These are phyloP conservation scores for Drosophila rufa DNA, from an alignment of 1,140 invertebrate genomes.

Conservation along the genomic window DNA sequence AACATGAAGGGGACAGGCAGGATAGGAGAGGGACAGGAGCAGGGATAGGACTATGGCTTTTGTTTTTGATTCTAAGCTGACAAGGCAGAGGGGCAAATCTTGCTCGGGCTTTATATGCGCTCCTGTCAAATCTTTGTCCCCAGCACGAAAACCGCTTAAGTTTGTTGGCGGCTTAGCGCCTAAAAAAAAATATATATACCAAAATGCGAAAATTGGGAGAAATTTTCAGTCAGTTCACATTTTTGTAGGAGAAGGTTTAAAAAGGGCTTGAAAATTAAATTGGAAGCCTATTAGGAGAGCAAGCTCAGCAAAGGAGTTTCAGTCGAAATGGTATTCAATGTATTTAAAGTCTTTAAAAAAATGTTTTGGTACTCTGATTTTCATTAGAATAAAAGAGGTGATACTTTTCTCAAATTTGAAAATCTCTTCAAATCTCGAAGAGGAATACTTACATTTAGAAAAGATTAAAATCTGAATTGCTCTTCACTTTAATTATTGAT, in stretches of 20 bases:
- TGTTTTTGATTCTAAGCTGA: slow-evolving; percentile 77
- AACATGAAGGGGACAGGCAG: not conserved
- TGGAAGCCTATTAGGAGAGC: slow-evolving; percentile 16
- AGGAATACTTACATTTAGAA: not conserved
- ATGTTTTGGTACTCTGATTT: not conserved
- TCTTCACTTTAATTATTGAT: too few species aligned
- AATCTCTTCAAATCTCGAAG: not conserved
- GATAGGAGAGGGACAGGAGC: not conserved
- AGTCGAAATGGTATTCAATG: too few species aligned
- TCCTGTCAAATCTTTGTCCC: slow-evolving; percentile 49
- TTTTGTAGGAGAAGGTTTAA: not conserved
- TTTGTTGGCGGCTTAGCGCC: slow-evolving; percentile 52
- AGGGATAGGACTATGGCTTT: slow-evolving; percentile 42
- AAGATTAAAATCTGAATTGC: too few species aligned
- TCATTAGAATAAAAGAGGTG: too few species aligned
- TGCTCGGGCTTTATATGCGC: slow-evolving; percentile 17
- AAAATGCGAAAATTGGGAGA: slow-evolving; percentile 7
- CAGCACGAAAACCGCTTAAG: slow-evolving; percentile 51
- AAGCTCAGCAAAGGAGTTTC: not conserved
- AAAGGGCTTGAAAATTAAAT: not conserved
- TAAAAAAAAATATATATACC: not conserved
- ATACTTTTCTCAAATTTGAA: not conserved
- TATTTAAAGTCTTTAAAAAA: not conserved
- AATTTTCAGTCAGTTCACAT: not conserved
- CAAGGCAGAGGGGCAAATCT: slow-evolving; percentile 38